Evolutionary conservation across 2,888 invertebrate genomes (phyloP).

Genomic region (Ormyrus nitidulus): DNA sequence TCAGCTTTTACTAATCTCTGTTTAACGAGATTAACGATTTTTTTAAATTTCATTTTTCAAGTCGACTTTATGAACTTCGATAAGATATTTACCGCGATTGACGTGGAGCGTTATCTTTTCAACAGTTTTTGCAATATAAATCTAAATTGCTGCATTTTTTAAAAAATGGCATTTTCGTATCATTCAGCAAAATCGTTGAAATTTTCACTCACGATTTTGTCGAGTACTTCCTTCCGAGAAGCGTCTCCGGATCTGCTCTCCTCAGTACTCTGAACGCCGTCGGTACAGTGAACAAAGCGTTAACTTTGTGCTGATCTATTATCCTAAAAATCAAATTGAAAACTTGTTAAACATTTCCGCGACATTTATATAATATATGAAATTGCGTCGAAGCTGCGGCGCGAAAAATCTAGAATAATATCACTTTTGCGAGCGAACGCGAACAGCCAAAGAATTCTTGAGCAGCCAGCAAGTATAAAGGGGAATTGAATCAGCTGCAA

Average conservation of each 20-base stretch:
- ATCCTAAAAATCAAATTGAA: constrained; percentile 78
- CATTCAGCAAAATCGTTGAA: not conserved
- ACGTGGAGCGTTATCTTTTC: no score
- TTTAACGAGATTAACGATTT: no score
- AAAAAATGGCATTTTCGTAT: not conserved
- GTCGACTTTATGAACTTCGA: no score
- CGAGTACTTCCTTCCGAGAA: constrained; percentile 83
- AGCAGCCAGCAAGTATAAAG: no score
- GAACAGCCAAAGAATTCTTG: no score
- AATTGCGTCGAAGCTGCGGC: not conserved
- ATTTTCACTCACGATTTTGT: constrained; percentile 78
- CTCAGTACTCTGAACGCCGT: constrained; percentile 92
- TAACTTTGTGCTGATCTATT: constrained; percentile 90
- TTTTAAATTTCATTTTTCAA: no score
- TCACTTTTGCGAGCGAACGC: no score
- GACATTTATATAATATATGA: not conserved
- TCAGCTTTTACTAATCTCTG: no score
- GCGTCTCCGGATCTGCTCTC: constrained; percentile 86
- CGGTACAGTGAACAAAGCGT: constrained; percentile 91
- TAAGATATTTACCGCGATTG: no score
- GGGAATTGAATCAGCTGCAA: no score
- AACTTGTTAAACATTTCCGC: not conserved
- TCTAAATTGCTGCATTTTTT: no score
- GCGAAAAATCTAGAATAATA: not conserved
- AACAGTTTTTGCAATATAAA: no score